Percentiles rank a stretch among this genome's conserved stretches.
Evolutionary conservation across 2,113 vertebrate species (phyloP).

Genomic region (Anarrhichthys ocellatus): DNA sequence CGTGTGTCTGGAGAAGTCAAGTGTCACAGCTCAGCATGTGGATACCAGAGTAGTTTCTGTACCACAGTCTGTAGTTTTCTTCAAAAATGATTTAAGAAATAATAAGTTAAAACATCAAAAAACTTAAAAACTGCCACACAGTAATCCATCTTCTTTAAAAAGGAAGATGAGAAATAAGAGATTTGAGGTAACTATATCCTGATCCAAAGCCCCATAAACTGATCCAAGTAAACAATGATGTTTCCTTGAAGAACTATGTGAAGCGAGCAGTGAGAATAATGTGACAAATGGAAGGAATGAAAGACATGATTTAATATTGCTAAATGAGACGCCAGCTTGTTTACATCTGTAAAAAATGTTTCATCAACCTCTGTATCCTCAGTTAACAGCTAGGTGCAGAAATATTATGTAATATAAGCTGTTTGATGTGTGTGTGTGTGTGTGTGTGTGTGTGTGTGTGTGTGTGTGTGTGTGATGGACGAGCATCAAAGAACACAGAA

Average conservation of each 20-base stretch:
- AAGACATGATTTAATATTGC: background rate
- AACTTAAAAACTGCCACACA: background rate
- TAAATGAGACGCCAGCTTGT: background rate
- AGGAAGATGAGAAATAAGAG: background rate
- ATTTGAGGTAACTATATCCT: background rate
- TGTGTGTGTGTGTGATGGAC: background rate
- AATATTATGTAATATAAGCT: conserved; percentile 16
- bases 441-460: background rate
- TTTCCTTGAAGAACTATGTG: background rate
- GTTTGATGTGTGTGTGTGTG: background rate
- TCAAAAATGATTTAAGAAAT: background rate
- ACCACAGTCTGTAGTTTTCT: background rate
- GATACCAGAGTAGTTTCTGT: conserved; percentile 3
- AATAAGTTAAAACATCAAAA: background rate
- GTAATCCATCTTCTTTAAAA: too few species aligned
- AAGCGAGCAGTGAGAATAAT: background rate
- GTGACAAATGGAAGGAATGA: background rate
- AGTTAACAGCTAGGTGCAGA: background rate
- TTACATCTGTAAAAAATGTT: background rate
- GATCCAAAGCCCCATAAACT: background rate
- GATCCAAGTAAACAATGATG: background rate
- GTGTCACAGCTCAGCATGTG: conserved; percentile 19
- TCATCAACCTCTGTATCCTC: background rate
- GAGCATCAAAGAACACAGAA: background rate
- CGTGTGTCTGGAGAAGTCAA: conserved; percentile 2